phyloP scores from a whole-genome alignment of 2,888 invertebrate species.

The Macrophya annulata region DNA sequence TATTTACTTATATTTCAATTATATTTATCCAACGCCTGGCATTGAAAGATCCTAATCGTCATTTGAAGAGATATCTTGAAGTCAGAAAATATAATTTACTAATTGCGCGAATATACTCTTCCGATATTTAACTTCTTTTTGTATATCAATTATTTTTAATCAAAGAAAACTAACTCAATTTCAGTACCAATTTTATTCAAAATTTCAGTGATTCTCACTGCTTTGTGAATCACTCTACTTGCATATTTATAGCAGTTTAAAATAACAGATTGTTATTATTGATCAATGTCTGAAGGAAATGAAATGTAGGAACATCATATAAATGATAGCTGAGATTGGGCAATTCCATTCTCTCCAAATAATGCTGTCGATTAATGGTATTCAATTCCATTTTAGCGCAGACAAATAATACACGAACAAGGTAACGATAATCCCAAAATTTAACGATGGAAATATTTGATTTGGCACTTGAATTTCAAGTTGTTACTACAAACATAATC shows the following conservation, averaged over 20 bases:
- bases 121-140: conserved; percentile 1
- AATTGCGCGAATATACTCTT: conserved; percentile 37
- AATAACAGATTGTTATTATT: neutral
- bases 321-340: neutral
- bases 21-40: conserved; percentile 34
- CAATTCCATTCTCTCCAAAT: neutral
- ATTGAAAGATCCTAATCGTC: conserved; percentile 21
- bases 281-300: neutral
- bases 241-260: neutral
- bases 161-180: conserved; percentile 3
- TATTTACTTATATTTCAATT: conserved; percentile 2
- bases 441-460: neutral
- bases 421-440: neutral
- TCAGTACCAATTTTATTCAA: conserved; percentile 9
- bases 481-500: neutral
- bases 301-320: no score
- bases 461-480: conserved; percentile 48
- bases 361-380: neutral
- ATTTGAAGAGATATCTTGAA: conserved; percentile 25
- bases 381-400: conserved; percentile 22
- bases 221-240: neutral
- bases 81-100: conserved; percentile 50
- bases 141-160: neutral
- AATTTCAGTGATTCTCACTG: neutral
- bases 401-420: neutral